phyloP scores from a whole-genome alignment of 2,888 invertebrate genomes.

The Sipha maydis region DNA sequence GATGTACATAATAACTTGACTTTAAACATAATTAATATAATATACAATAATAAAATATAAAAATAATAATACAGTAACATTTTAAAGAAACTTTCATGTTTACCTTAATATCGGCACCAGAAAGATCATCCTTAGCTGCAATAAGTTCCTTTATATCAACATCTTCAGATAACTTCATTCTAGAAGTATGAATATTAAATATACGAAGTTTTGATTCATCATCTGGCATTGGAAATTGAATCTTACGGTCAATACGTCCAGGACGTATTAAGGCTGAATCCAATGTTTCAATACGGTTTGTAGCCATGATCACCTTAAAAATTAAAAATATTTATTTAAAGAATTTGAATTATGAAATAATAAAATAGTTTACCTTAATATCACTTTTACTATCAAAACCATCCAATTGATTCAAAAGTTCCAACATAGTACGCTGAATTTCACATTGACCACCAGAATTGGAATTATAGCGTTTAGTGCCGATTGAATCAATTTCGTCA shows the following conservation, averaged over 20 bases:
- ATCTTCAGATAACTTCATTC: conserved; percentile 97
- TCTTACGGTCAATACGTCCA: conserved; percentile 98
- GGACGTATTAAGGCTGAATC: conserved; percentile 99
- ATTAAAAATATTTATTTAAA: not conserved
- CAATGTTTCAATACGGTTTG: conserved; percentile 96
- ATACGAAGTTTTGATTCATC: conserved; percentile 97
- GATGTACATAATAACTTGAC: no score
- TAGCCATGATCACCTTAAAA: conserved; percentile 93
- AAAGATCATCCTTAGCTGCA: conserved; percentile 99
- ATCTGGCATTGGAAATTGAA: conserved; percentile 98
- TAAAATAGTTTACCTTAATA: conserved; percentile 78
- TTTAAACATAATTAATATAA: no score
- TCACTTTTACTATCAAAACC: conserved; percentile 97
- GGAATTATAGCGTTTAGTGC: conserved; percentile 98
- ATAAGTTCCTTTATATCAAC: conserved; percentile 97
- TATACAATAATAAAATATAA: not conserved
- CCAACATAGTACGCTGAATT: conserved; percentile 99
- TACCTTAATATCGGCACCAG: conserved; percentile 95
- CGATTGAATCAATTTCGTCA: conserved; percentile 99
- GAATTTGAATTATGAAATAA: not conserved
- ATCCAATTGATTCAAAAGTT: conserved; percentile 96
- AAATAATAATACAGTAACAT: not conserved
- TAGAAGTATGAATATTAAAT: conserved; percentile 97
- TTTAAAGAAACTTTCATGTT: conserved; percentile 13
- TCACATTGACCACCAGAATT: conserved; percentile 99